Conservation (phyloP, 1,140 invertebrate species). For the Trichogramma pretiosum region DNA sequence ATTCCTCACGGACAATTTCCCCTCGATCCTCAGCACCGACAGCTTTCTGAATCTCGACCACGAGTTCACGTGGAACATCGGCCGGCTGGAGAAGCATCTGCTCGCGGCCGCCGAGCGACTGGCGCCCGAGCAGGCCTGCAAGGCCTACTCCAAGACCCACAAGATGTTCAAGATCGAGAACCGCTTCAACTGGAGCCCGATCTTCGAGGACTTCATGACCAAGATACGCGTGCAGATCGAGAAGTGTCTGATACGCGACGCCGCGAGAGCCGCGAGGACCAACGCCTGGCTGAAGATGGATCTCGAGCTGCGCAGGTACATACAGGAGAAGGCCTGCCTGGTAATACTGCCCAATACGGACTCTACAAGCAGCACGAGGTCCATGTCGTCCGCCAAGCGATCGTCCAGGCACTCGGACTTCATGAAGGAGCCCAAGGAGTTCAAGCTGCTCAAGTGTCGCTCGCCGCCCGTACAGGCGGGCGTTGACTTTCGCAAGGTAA, state of each 20-base stretch:
- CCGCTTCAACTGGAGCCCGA: conserved; percentile 37
- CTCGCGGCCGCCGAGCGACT: conserved; percentile 54
- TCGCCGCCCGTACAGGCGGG: too few relatives aligned
- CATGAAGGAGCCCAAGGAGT: too few relatives aligned
- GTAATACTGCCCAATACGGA: conserved; percentile 44
- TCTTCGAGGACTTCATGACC: conserved; percentile 43
- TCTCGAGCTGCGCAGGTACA: conserved; percentile 49
- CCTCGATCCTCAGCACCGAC: conserved; percentile 53
- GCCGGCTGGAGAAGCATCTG: conserved; percentile 57
- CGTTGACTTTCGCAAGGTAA: conserved; percentile 50
- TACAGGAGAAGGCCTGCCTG: conserved; percentile 52
- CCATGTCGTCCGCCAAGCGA: conserved; percentile 26
- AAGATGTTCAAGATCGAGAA: conserved; percentile 35
- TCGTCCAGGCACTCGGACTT: conserved; percentile 39
- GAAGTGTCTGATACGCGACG: conserved; percentile 54
- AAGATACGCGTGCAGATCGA: conserved; percentile 48
- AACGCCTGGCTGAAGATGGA: conserved; percentile 58
- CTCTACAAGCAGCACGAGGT: too few relatives aligned
- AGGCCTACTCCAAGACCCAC: conserved; percentile 51
- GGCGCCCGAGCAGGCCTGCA: conserved; percentile 62
- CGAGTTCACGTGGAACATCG: conserved; percentile 59
- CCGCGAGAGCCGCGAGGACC: conserved; percentile 52
- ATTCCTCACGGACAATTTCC: conserved; percentile 58
- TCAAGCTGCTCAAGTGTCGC: too few relatives aligned
- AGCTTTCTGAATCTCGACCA: conserved; percentile 56